A percentile compares a stretch with the other conserved stretches of the same genome.
Evolutionary conservation across 2,113 vertebrate species (phyloP).

Genomic region (Gambusia holbrooki): DNA sequence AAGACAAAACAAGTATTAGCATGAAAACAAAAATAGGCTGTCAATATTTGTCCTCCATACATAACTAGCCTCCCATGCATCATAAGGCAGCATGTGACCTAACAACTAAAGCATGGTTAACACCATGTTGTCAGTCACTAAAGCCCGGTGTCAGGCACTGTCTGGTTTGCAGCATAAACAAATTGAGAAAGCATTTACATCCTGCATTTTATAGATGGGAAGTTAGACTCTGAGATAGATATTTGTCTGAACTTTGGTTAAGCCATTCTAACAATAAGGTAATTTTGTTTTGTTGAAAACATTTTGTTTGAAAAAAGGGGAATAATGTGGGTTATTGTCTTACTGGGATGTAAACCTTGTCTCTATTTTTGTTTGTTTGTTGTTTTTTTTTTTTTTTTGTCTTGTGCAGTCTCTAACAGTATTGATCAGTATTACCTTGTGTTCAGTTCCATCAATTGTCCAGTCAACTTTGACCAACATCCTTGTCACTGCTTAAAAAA

Average conservation of each 20-base stretch:
- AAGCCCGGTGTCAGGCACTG: background rate
- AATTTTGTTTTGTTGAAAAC: background rate
- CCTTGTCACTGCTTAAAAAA: too few relatives aligned
- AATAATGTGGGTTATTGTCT: background rate
- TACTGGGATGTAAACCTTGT: background rate
- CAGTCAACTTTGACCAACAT: too few relatives aligned
- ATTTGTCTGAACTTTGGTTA: background rate
- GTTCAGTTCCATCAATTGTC: background rate
- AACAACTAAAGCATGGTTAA: background rate
- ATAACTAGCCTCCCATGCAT: background rate
- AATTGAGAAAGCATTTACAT: too few relatives aligned
- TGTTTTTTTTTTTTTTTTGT: too few relatives aligned
- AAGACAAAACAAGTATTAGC: background rate
- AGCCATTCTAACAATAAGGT: background rate
- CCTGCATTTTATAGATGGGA: too few relatives aligned
- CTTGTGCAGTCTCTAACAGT: background rate
- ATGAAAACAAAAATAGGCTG: background rate
- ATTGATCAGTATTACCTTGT: background rate
- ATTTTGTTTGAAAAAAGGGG: background rate
- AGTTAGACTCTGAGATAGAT: background rate
- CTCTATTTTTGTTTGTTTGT: background rate
- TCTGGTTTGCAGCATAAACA: too few relatives aligned
- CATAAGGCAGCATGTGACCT: background rate
- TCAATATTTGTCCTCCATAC: background rate
- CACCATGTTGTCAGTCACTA: background rate